Percentiles rank a stretch among this genome's conserved stretches.
Conservation (phyloP, 2,888 invertebrate genomes). For the Stenoptilia bipunctidactyla region DNA sequence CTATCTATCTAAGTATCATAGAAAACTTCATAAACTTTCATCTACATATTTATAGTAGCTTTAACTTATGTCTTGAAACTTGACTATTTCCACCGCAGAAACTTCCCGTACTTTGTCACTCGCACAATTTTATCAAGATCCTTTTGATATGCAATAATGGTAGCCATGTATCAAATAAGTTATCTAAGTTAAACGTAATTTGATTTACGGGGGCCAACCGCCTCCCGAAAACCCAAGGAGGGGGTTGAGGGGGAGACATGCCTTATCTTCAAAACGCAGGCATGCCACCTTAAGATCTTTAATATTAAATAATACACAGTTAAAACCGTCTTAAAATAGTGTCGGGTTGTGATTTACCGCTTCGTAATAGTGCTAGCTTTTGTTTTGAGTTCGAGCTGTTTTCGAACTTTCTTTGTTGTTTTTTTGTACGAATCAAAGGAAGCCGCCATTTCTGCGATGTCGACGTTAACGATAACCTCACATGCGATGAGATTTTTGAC, state of each 20-base stretch:
- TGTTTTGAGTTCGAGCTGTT: no score
- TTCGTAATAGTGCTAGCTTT: no score
- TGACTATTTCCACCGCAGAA: conserved; percentile 7
- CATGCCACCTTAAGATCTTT: conserved; percentile 70
- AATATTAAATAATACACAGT: conserved; percentile 68
- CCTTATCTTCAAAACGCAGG: conserved; percentile 70
- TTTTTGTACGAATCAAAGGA: no score
- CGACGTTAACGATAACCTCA: no score
- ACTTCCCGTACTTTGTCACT: conserved; percentile 31
- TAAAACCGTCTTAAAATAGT: conserved; percentile 47
- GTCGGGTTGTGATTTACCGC: conserved; percentile 39
- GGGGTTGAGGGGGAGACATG: conserved; percentile 31
- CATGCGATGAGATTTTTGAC: no score
- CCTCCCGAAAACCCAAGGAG: conserved; percentile 39
- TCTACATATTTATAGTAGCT: no score
- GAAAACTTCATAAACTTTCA: not conserved
- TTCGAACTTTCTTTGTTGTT: no score
- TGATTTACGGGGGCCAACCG: conserved; percentile 63
- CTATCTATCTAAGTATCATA: no score
- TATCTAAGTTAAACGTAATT: conserved; percentile 68
- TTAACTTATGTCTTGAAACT: not conserved
- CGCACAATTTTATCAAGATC: conserved; percentile 47
- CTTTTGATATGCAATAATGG: conserved; percentile 66
- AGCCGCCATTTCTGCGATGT: no score
- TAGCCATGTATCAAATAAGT: conserved; percentile 65